These are phyloP conservation scores for Pelobates cultripes DNA, from an alignment of 2,797 vertebrate species.

Conservation along the genomic window DNA sequence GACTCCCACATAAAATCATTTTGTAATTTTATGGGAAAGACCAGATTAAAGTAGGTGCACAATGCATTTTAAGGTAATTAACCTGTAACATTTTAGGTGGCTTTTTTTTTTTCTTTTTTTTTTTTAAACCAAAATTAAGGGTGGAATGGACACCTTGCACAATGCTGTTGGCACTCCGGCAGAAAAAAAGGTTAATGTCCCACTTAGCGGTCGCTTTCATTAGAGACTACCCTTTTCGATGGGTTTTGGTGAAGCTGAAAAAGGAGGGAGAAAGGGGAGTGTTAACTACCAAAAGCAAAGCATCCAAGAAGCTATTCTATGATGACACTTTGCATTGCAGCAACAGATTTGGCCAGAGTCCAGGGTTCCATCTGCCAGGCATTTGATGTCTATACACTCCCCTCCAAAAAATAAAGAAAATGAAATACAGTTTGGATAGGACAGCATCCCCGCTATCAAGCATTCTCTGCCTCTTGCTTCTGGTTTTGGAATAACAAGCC, in stretches of 20 bases:
- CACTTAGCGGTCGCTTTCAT: conserved; percentile 21
- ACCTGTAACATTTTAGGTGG: too few relatives aligned
- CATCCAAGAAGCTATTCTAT: conserved; percentile 51
- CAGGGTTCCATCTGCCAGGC: conserved; percentile 44
- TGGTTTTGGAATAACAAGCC: neutral
- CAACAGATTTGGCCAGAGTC: conserved; percentile 33
- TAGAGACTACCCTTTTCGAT: conserved; percentile 40
- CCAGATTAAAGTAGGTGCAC: too few relatives aligned
- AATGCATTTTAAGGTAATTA: too few relatives aligned
- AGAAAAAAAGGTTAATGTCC: conserved; percentile 25
- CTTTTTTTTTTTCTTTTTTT: too few relatives aligned
- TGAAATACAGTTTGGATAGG: conserved; percentile 22
- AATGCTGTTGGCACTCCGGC: neutral
- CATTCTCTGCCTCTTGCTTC: neutral
- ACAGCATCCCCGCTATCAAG: neutral
- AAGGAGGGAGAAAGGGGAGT: conserved; percentile 27
- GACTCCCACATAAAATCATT: too few relatives aligned
- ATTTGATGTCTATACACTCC: conserved; percentile 44
- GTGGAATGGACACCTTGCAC: too few relatives aligned
- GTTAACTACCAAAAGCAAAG: conserved; percentile 42
- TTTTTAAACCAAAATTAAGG: too few relatives aligned
- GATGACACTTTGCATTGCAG: conserved; percentile 44
- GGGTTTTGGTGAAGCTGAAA: conserved; percentile 5
- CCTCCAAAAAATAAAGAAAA: conserved; percentile 24
- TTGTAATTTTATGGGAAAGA: too few relatives aligned